Conservation (phyloP, 1,140 invertebrate species). For the Cyclargus thomasi region DNA sequence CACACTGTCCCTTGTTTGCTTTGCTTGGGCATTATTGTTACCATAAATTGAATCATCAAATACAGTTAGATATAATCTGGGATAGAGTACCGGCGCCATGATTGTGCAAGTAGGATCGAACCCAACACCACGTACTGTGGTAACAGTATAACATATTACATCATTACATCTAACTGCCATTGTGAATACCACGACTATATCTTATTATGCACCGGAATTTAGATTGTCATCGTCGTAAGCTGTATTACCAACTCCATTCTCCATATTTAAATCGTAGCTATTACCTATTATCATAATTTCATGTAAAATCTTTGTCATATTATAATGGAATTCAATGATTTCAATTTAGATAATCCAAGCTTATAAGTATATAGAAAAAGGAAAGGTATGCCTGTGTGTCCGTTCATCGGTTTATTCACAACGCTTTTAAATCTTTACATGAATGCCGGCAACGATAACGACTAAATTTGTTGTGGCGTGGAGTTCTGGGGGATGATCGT, state of each 20-base stretch:
- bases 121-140: slow-evolving; percentile 27
- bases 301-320: not conserved
- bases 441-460: too few relatives aligned
- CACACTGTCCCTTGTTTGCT: too few relatives aligned
- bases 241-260: not conserved
- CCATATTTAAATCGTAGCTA: not conserved
- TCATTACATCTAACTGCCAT: too few relatives aligned
- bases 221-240: not conserved
- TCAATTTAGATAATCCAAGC: not conserved
- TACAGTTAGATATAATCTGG: not conserved
- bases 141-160: not conserved
- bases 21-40: too few relatives aligned
- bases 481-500: too few relatives aligned
- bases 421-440: too few relatives aligned
- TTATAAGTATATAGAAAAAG: too few relatives aligned
- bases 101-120: slow-evolving; percentile 45
- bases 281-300: not conserved
- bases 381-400: too few relatives aligned
- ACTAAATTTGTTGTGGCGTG: too few relatives aligned
- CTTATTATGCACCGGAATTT: not conserved
- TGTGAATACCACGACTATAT: not conserved
- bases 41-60: not conserved
- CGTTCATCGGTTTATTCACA: too few relatives aligned
- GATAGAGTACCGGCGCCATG: slow-evolving; percentile 15
- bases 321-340: not conserved